Evolutionary conservation across 1,140 invertebrate genomes (phyloP), one percentile per base, ranked within the genome.

Genomic region (Nasonia giraulti): DNA sequence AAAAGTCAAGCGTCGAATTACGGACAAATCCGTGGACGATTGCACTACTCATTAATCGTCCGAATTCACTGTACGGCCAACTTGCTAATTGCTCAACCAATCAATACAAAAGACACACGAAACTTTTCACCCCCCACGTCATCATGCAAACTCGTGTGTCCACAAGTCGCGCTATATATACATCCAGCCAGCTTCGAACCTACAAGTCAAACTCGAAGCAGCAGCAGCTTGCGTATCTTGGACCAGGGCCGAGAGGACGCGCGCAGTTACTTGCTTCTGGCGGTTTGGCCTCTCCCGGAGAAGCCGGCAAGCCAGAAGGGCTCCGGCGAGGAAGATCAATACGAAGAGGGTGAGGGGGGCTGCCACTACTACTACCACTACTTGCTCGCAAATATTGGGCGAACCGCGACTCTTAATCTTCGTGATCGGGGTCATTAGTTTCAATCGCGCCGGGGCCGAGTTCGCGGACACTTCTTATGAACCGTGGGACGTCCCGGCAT

Each of bases 401-500:
- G 74, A 78, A 69, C 74, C 50, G 55, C 68, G 74, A 66, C 86
- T 79, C n/a, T 84, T 84, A 84, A 86, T 86, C 82, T 84, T 84
- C 82, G 33, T 84, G 78, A 86, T 86, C 82, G 73, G 27, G 74
- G 14, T 81, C 86, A 78, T 84, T 84, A 82, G 73, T 86, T 81
- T 78, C 78, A 86, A 86, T 86, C 66, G 62, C 66, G 77, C 47
- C 14, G 44, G 14, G 47, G 27, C 77, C 62, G 37, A 33, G 68
- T 33, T 33, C 68, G 27, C 31, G 11, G 33, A 71, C 50, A 73
- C 68, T 82, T 74, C 40, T 69, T 82, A 74, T 82, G 69, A 82
- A 82, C 69, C 69, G 40, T n/a, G 44, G 80, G 23, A 71, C 23
- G 31, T 17, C 31, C 27, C 73, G 73, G 73, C 73, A 75, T 75